A percentile compares a stretch with the other conserved stretches of the same genome.
Conservation (phyloP, 2,797 vertebrate genomes). For the Ctenosaura bakeri region DNA sequence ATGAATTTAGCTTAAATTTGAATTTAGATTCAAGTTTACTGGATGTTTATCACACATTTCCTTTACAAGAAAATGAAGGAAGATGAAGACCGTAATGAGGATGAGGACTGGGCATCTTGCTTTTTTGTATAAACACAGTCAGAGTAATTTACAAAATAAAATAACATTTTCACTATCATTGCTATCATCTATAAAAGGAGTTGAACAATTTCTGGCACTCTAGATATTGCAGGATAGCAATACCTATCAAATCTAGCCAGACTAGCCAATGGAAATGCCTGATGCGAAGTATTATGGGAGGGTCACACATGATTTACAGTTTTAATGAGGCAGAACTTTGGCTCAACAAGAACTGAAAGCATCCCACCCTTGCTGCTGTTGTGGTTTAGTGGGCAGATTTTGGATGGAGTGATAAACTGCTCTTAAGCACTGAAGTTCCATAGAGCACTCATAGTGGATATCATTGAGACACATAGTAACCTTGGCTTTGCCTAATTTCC, state of each 20-base stretch:
- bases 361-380: not conserved
- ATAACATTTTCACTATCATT: not conserved
- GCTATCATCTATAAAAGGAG: too few species aligned
- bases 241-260: not conserved
- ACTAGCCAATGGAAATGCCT: not conserved
- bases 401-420: not conserved
- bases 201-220: too few species aligned
- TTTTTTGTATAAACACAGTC: not conserved
- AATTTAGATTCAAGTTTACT: not conserved
- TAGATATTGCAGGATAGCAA: too few species aligned
- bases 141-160: not conserved
- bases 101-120: too few species aligned
- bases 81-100: not conserved
- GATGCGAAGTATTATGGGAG: not conserved
- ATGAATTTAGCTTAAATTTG: too few species aligned
- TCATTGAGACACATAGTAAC: not conserved
- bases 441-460: not conserved
- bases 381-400: not conserved
- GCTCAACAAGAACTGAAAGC: not conserved
- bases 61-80: not conserved
- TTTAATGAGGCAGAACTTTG: not conserved
- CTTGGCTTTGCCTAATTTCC: not conserved
- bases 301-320: not conserved
- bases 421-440: not conserved
- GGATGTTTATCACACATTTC: not conserved